phyloP scores from a whole-genome alignment of 1,140 invertebrate species.

The Neotoxoptera formosana region DNA sequence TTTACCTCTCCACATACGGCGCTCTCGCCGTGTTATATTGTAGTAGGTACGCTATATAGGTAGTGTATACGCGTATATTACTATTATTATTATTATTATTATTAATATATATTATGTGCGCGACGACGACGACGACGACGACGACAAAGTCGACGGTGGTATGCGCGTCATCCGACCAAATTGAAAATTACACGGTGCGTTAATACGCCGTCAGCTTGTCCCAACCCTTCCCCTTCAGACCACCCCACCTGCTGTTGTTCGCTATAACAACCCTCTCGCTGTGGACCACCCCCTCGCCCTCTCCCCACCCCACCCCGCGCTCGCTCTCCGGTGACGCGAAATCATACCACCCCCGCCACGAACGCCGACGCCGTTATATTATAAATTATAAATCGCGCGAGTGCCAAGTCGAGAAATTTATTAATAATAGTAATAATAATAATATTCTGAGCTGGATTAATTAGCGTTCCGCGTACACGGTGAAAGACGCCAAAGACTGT shows the following conservation, averaged over 20 bases:
- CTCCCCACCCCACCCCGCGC: not conserved
- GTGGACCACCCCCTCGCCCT: not conserved
- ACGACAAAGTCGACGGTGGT: not conserved
- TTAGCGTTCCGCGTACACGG: not conserved
- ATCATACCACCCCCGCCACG: not conserved
- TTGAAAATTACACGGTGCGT: conserved; percentile 30
- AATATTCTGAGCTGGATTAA: conserved; percentile 16
- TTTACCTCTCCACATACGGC: not conserved
- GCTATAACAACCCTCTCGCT: not conserved
- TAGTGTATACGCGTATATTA: not conserved
- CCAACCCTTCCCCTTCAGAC: not conserved
- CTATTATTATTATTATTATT: not conserved
- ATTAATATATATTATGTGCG: not conserved
- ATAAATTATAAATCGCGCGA: not conserved
- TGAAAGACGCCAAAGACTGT: not conserved
- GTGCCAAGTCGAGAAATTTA: conserved; percentile 14
- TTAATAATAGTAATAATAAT: not conserved
- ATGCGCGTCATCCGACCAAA: conserved; percentile 12
- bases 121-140: not conserved
- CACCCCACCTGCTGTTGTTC: not conserved
- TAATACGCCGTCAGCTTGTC: not conserved
- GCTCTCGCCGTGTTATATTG: not conserved
- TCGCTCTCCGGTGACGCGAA: not conserved
- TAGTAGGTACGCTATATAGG: not conserved
- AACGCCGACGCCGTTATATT: not conserved